These are phyloP conservation scores for Odontomachus brunneus DNA, from an alignment of 1,140 invertebrate species.

Conservation along the genomic window DNA sequence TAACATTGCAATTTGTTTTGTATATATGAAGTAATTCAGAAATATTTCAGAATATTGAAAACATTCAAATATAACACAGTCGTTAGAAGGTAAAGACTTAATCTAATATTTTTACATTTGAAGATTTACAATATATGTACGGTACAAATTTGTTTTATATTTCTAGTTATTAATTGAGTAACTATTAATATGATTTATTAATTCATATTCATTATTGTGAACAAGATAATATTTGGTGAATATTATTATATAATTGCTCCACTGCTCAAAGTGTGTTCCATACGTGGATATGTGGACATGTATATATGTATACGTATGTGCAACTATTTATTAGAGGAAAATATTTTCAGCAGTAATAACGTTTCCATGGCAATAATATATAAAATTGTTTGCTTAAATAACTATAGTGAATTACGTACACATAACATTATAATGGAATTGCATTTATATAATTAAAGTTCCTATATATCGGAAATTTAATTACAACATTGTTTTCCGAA, in stretches of 20 bases:
- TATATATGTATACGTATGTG: neutral
- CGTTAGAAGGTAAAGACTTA: conserved; percentile 43
- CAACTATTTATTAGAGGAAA: conserved; percentile 63
- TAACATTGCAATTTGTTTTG: conserved; percentile 23
- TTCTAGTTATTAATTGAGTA: conserved; percentile 32
- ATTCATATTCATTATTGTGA: conserved; percentile 57
- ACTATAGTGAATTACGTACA: conserved; percentile 55
- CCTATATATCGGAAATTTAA: conserved; percentile 65
- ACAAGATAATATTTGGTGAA: conserved; percentile 26
- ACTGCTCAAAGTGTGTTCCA: conserved; percentile 65
- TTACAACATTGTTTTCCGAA: conserved; percentile 45
- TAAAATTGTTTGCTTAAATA: conserved; percentile 60
- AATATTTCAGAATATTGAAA: conserved; percentile 24
- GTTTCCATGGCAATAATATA: conserved; percentile 74
- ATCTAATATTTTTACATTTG: conserved; percentile 59
- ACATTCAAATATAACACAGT: conserved; percentile 12
- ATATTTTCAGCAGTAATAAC: conserved; percentile 75
- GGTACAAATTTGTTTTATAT: conserved; percentile 57
- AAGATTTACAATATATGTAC: conserved; percentile 54
- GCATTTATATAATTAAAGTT: conserved; percentile 74
- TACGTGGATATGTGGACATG: neutral
- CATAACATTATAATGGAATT: conserved; percentile 67
- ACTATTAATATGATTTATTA: conserved; percentile 57
- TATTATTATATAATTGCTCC: conserved; percentile 67
- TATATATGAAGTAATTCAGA: conserved; percentile 5